A percentile compares a stretch with the other conserved stretches of the same genome.
Evolutionary conservation across 2,888 invertebrate genomes (phyloP).

Genomic region (Drosophila emarginata): DNA sequence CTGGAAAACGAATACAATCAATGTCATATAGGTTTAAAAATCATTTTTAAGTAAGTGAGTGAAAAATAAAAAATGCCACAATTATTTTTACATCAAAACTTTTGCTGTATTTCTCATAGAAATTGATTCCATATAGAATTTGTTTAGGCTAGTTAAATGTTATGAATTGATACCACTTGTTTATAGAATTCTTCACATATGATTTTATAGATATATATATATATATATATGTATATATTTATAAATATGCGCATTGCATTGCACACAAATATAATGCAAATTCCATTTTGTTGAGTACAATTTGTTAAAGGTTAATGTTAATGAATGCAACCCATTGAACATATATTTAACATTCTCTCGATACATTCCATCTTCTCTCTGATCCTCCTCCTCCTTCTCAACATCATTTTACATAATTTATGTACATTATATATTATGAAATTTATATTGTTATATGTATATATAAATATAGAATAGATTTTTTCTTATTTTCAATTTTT

Average conservation of each 20-base stretch:
- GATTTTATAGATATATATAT: not conserved
- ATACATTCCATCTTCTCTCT: too few species aligned
- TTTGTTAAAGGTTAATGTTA: not conserved
- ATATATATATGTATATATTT: not conserved
- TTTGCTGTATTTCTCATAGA: conserved; percentile 36
- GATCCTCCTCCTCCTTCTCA: not conserved
- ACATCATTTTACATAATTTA: conserved; percentile 7
- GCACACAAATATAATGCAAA: too few species aligned
- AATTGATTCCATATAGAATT: conserved; percentile 35
- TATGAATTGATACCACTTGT: conserved; percentile 32
- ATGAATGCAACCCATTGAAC: not conserved
- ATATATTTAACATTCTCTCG: not conserved
- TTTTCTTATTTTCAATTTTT: conserved; percentile 19
- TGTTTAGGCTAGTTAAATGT: conserved; percentile 40
- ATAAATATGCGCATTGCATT: too few species aligned
- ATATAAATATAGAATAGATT: conserved; percentile 18
- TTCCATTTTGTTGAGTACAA: conserved; percentile 20
- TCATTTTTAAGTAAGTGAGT: too few species aligned
- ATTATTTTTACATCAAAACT: conserved; percentile 39
- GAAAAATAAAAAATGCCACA: not conserved
- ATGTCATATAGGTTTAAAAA: too few species aligned
- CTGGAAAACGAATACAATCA: too few species aligned
- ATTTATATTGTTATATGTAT: conserved; percentile 28
- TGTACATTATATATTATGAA: conserved; percentile 24
- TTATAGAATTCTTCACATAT: conserved; percentile 2